A percentile compares a stretch with the other conserved stretches of the same genome.
These are phyloP conservation scores for Ectemnius continuus DNA, from an alignment of 2,888 invertebrate genomes.

Conservation along the genomic window DNA sequence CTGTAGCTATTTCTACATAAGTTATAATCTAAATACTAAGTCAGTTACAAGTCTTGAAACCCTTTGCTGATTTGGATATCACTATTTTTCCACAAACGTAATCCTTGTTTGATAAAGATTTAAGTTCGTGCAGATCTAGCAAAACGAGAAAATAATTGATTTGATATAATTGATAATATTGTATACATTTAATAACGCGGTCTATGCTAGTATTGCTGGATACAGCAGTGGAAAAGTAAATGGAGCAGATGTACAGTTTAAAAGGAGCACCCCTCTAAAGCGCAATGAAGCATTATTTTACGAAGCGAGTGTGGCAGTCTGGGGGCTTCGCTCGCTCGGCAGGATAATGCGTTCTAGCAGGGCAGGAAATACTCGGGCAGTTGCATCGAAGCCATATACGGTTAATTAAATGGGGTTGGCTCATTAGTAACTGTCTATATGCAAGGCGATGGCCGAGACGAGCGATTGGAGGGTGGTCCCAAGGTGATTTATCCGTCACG, in stretches of 20 bases:
- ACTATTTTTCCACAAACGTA: no score
- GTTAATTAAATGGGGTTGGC: conserved; percentile 69
- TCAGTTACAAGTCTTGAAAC: no score
- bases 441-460: conserved; percentile 67
- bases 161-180: no score
- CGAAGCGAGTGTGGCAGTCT: conserved; percentile 15
- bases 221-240: neutral
- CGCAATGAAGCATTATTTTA: conserved; percentile 39
- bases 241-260: conserved; percentile 48
- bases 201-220: no score
- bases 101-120: no score
- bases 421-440: conserved; percentile 71
- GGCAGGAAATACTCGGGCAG: conserved; percentile 63
- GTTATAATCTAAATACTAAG: no score
- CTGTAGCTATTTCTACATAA: no score
- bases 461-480: conserved; percentile 67
- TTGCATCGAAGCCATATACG: conserved; percentile 64
- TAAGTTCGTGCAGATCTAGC: no score
- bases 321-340: conserved; percentile 24
- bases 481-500: conserved; percentile 69
- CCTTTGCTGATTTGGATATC: no score
- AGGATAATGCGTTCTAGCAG: conserved; percentile 44
- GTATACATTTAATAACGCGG: no score
- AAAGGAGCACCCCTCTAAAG: conserved; percentile 22
- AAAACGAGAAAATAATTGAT: no score